Conservation (phyloP, 2,888 invertebrate genomes). For the Coenonympha arcania region DNA sequence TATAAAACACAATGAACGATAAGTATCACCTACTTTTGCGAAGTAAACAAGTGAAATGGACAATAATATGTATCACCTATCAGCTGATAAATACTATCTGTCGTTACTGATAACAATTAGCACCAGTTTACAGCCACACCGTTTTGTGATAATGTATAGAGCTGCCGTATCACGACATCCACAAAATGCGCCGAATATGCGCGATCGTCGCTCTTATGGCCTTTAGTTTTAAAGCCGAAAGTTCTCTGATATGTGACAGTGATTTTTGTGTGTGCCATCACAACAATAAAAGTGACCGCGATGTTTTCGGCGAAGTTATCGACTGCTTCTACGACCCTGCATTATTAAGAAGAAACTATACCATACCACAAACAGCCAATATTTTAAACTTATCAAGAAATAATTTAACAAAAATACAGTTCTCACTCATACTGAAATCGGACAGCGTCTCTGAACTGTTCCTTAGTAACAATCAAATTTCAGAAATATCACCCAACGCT, state of each 20-base stretch:
- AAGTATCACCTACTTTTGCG: conserved; percentile 19
- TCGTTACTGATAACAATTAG: conserved; percentile 36
- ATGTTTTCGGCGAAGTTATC: conserved; percentile 42
- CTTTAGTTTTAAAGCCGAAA: conserved; percentile 30
- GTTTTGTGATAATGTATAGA: conserved; percentile 25
- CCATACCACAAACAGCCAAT: conserved; percentile 42
- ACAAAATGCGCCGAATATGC: conserved; percentile 35
- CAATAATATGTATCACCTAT: conserved; percentile 45
- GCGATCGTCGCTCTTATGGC: conserved; percentile 31
- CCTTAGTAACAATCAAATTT: conserved; percentile 49
- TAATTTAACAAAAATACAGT: conserved; percentile 40
- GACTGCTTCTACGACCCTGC: conserved; percentile 47
- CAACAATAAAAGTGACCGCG: conserved; percentile 39
- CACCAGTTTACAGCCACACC: too few relatives aligned
- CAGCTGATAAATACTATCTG: conserved; percentile 45
- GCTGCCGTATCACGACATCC: conserved; percentile 26
- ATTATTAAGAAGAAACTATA: conserved; percentile 31
- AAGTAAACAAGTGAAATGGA: conserved; percentile 49
- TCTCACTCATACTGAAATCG: conserved; percentile 41
- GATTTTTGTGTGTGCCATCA: conserved; percentile 43
- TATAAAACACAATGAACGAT: conserved; percentile 5
- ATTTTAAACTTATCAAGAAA: conserved; percentile 54
- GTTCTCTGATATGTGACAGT: conserved; percentile 46
- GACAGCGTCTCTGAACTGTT: conserved; percentile 41
- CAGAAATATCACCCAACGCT: conserved; percentile 40